phyloP scores from a whole-genome alignment of 1,140 invertebrate genomes.

The Calephelis virginiensis region DNA sequence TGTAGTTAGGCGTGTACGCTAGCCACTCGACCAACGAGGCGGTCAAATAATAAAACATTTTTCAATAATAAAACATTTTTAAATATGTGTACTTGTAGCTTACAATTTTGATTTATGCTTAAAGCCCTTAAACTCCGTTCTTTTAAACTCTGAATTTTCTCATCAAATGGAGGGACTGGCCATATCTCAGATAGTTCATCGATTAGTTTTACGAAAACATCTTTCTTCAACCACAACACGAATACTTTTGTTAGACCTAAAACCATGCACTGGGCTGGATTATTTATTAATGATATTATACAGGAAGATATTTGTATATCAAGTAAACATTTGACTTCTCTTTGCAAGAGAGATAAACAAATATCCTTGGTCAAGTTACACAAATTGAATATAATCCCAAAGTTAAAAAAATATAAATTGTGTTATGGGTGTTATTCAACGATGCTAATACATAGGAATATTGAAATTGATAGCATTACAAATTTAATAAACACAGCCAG shows the following conservation, averaged over 20 bases:
- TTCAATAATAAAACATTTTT: background rate
- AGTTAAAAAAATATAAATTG: too few species aligned
- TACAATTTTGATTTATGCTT: conserved; percentile 54
- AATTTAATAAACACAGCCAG: too few species aligned
- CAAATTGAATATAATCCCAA: too few species aligned
- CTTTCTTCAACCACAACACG: conserved; percentile 61
- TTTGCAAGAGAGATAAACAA: too few species aligned
- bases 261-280: conserved; percentile 1
- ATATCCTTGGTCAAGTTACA: too few species aligned
- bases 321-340: too few species aligned
- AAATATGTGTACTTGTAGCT: conserved; percentile 11
- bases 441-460: too few species aligned
- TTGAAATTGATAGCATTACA: too few species aligned
- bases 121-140: conserved; percentile 51
- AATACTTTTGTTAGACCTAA: conserved; percentile 62
- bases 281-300: background rate
- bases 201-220: conserved; percentile 57
- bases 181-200: conserved; percentile 58
- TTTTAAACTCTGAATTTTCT: conserved; percentile 50
- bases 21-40: too few species aligned
- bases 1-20: too few species aligned
- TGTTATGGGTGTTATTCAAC: too few species aligned
- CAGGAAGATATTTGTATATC: background rate
- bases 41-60: too few species aligned
- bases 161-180: conserved; percentile 55